Evolutionary conservation across 1,140 invertebrate genomes (phyloP).

Genomic region (Calephelis virginiensis): DNA sequence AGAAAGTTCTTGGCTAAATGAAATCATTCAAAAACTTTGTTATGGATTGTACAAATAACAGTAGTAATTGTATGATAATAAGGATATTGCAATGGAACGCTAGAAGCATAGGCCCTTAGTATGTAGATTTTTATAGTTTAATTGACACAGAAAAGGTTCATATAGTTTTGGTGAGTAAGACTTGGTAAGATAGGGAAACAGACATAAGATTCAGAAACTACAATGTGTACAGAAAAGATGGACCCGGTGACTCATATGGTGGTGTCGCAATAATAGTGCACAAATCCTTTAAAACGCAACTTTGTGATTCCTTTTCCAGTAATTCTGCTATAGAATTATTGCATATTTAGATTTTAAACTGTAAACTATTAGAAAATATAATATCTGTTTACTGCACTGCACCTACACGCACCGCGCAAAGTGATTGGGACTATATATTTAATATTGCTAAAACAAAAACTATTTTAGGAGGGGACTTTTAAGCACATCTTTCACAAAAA

Average conservation of each 20-base stretch:
- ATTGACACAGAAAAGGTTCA: background rate
- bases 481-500: background rate
- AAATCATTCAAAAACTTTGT: background rate
- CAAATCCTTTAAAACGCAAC: background rate
- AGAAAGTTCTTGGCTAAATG: background rate
- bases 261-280: slow-evolving; percentile 2
- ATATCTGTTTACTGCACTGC: slow-evolving; percentile 2
- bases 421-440: background rate
- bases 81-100: slow-evolving; percentile 2
- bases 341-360: background rate
- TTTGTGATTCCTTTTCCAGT: background rate
- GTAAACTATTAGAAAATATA: background rate
- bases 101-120: background rate
- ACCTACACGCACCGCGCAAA: background rate
- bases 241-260: background rate
- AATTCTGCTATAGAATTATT: background rate
- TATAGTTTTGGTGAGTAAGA: background rate
- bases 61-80: background rate
- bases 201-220: background rate
- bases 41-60: slow-evolving; percentile 2
- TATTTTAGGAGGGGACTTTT: too few relatives aligned
- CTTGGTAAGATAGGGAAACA: background rate
- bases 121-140: background rate
- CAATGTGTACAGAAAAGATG: background rate
- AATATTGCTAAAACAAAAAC: too few relatives aligned